These are phyloP conservation scores for Nansenia antarctica DNA, from an alignment of 2,113 vertebrate genomes.

Conservation along the genomic window DNA sequence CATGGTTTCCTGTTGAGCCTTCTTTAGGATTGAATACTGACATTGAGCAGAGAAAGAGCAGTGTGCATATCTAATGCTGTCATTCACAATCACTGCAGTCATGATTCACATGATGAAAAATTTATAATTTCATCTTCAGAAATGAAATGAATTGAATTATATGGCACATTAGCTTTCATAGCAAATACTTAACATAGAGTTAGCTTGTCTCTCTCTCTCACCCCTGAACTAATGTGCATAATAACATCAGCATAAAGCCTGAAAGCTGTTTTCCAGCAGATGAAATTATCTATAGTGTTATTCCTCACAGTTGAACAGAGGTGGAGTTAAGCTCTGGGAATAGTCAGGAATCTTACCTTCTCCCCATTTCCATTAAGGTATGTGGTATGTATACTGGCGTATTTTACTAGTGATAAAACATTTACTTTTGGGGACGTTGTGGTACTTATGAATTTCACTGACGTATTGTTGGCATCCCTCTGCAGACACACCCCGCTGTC, in stretches of 20 bases:
- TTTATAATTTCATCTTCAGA: slow-evolving; percentile 16
- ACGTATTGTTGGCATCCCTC: slow-evolving; percentile 39
- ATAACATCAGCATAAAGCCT: slow-evolving; percentile 21
- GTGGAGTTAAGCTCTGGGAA: slow-evolving; percentile 20
- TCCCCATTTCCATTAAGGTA: slow-evolving; percentile 14
- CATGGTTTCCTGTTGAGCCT: background rate
- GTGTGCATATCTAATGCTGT: background rate
- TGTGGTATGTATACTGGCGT: slow-evolving; percentile 35
- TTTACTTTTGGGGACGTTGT: slow-evolving; percentile 44
- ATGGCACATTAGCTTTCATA: slow-evolving; percentile 42
- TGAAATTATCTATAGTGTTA: slow-evolving; percentile 43
- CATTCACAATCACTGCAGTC: background rate
- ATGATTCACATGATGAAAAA: background rate
- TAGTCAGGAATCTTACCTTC: slow-evolving; percentile 31
- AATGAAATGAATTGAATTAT: slow-evolving; percentile 16
- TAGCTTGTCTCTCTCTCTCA: slow-evolving; percentile 17
- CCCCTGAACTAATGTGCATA: slow-evolving; percentile 1
- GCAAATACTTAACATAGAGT: slow-evolving; percentile 23
- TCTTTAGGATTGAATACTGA: background rate
- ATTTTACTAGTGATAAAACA: slow-evolving; percentile 52
- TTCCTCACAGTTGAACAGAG: slow-evolving; percentile 31
- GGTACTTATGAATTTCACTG: slow-evolving; percentile 56
- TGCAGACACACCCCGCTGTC: slow-evolving; percentile 15
- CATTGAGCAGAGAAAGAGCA: background rate
- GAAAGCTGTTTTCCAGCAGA: slow-evolving; percentile 37